phyloP scores from a whole-genome alignment of 2,797 vertebrate genomes.

The Simalia tracyae region DNA sequence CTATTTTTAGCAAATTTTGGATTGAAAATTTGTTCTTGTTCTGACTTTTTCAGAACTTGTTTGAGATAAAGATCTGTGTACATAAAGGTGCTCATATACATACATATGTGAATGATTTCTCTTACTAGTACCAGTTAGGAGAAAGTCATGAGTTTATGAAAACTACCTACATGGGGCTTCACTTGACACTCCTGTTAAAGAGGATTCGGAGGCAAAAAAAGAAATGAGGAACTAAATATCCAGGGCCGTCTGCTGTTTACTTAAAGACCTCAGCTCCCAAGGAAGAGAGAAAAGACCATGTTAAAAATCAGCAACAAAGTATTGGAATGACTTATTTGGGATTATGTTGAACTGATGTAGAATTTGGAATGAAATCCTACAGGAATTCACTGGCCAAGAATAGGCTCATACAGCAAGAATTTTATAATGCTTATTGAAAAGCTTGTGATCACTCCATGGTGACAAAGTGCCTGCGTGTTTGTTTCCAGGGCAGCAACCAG shows the following conservation, averaged over 20 bases:
- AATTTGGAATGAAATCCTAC: not conserved
- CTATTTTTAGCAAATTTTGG: not conserved
- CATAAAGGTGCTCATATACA: not conserved
- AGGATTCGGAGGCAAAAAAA: constrained; percentile 6
- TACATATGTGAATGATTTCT: not conserved
- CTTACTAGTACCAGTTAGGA: fast-evolving
- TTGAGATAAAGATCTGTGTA: fast-evolving
- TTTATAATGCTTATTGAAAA: not conserved
- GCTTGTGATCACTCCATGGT: not conserved
- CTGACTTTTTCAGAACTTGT: not conserved
- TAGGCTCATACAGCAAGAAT: not conserved
- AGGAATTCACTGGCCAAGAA: not conserved
- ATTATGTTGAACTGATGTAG: not conserved
- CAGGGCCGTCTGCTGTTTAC: not conserved
- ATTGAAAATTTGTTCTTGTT: not conserved
- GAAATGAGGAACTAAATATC: not conserved
- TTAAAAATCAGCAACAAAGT: not conserved
- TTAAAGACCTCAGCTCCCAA: not conserved
- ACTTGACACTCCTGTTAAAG: not conserved
- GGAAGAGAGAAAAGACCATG: not conserved
- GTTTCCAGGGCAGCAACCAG: not conserved
- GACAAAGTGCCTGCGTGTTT: not conserved
- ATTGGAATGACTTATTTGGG: not conserved
- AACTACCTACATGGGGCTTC: not conserved
- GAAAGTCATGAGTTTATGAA: not conserved